phyloP scores from a whole-genome alignment of 1,140 invertebrate species.

The Globodera ellingtonae region DNA sequence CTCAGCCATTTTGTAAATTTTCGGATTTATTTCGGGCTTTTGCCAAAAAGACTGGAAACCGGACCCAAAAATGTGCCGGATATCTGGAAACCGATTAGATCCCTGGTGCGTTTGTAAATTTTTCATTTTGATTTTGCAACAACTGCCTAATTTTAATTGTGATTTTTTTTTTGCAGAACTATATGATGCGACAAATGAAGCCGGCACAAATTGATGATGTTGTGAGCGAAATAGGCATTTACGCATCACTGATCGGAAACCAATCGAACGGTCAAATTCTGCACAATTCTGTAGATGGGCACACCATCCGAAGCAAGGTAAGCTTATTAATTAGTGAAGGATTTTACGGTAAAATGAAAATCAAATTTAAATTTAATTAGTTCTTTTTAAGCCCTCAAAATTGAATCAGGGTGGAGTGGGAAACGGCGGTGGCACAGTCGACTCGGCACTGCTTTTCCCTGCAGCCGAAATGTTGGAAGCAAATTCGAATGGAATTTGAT shows the following conservation, averaged over 20 bases:
- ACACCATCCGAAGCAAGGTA: constrained; percentile 21
- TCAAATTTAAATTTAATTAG: background rate
- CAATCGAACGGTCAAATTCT: background rate
- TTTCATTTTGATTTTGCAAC: background rate
- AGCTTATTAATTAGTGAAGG: background rate
- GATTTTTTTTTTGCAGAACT: constrained; percentile 4
- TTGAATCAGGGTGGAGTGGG: constrained; percentile 17
- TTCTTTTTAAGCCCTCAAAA: constrained; percentile 2
- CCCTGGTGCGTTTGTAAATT: background rate
- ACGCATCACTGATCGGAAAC: constrained; percentile 16
- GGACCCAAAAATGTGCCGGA: background rate
- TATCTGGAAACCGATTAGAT: background rate
- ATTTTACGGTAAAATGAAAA: background rate
- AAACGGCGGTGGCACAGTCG: constrained; percentile 4
- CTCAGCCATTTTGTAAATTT: background rate
- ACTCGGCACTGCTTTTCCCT: constrained; percentile 25
- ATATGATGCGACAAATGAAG: constrained; percentile 14
- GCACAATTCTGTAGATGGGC: constrained; percentile 11
- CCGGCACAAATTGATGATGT: constrained; percentile 5
- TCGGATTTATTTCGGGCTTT: background rate
- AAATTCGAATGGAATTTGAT: background rate
- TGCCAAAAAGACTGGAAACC: background rate
- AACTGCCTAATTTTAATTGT: background rate
- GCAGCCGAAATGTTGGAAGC: background rate
- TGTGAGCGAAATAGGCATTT: constrained; percentile 15